Evolutionary conservation across 2,888 invertebrate species (phyloP).

Genomic region (Cylindroiulus punctatus): DNA sequence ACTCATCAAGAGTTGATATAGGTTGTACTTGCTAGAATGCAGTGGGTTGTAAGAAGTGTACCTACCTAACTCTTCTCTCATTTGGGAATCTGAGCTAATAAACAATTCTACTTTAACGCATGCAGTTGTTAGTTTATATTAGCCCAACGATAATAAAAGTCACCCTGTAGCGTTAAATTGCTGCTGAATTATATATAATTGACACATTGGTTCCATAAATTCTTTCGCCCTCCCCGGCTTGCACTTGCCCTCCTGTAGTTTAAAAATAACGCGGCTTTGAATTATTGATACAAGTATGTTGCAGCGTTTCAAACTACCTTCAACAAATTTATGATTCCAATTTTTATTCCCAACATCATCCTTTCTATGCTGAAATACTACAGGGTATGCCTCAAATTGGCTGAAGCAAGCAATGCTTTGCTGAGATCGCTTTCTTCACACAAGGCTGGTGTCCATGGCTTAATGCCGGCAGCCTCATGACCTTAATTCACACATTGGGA

Average conservation of each 20-base stretch:
- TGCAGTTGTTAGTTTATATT: not conserved
- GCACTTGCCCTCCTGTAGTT: constrained; percentile 39
- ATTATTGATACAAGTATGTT: constrained; percentile 44
- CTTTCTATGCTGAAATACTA: constrained; percentile 16
- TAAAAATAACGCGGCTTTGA: constrained; percentile 43
- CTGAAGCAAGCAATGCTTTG: not conserved
- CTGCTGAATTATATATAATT: constrained; percentile 45
- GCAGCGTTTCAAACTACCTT: not conserved
- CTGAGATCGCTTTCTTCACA: not conserved
- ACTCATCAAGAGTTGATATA: not conserved
- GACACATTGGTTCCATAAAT: constrained; percentile 42
- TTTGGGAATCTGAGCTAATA: constrained; percentile 5
- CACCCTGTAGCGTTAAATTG: constrained; percentile 34
- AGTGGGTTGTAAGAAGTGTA: not conserved
- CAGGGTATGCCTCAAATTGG: not conserved
- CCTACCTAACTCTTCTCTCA: not conserved
- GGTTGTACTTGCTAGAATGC: not conserved
- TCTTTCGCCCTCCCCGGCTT: not conserved
- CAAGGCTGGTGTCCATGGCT: not conserved
- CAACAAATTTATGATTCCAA: constrained; percentile 35
- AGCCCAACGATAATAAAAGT: constrained; percentile 20
- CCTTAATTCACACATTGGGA: too few species aligned
- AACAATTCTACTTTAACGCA: not conserved
- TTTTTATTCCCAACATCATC: constrained; percentile 36
- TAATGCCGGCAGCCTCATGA: too few species aligned